Evolutionary conservation across 2,888 invertebrate species (phyloP).

Genomic region (Sphaeridia pumilis): DNA sequence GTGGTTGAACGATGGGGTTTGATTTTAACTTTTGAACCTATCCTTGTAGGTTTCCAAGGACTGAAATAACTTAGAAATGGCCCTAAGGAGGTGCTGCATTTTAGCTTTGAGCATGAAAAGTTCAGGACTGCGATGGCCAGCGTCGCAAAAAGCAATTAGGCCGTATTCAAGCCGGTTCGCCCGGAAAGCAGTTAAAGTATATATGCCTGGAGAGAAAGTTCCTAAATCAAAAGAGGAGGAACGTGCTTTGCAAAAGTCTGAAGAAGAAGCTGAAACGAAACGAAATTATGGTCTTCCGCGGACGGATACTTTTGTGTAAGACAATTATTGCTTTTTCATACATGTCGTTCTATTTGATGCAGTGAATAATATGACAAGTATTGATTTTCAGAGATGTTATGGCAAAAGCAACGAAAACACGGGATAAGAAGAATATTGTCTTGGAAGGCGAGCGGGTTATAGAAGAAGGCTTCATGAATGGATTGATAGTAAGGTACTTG

Average conservation of each 20-base stretch:
- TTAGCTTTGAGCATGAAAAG: too few species aligned
- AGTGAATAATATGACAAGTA: too few species aligned
- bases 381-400: constrained; percentile 35
- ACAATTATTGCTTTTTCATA: neutral
- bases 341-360: neutral
- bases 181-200: constrained; percentile 5
- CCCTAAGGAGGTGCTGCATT: too few species aligned
- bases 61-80: too few species aligned
- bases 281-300: too few species aligned
- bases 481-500: constrained; percentile 52
- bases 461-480: constrained; percentile 61
- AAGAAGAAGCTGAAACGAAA: neutral
- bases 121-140: too few species aligned
- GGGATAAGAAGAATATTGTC: constrained; percentile 48
- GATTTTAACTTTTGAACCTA: too few species aligned
- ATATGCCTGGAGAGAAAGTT: constrained; percentile 15
- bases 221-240: neutral
- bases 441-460: constrained; percentile 74
- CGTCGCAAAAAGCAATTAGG: too few species aligned
- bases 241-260: too few species aligned
- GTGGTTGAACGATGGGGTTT: too few species aligned
- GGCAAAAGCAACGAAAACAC: constrained; percentile 39
- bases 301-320: neutral
- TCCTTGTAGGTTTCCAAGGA: too few species aligned
- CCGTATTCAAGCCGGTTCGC: neutral